Percentiles rank a stretch among this genome's conserved stretches.
Evolutionary conservation across 2,797 vertebrate genomes (phyloP).

Genomic region (Danionella dracula): DNA sequence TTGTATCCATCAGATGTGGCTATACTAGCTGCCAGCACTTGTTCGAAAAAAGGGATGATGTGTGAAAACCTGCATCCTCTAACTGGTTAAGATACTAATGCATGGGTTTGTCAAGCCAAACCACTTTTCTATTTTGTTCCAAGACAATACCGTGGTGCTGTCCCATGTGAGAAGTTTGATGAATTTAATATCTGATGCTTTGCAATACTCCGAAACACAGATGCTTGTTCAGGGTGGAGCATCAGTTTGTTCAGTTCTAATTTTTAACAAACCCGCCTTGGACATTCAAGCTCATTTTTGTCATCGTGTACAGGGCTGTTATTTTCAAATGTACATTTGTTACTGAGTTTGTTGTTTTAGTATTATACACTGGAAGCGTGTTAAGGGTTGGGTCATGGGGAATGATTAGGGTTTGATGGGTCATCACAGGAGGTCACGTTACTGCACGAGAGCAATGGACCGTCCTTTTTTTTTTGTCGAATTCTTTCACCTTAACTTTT

Average conservation of each 20-base stretch:
- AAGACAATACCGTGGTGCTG: conserved; percentile 60
- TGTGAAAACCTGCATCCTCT: conserved; percentile 50
- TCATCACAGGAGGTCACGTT: conserved; percentile 32
- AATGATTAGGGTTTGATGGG: conserved; percentile 9
- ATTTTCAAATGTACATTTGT: conserved; percentile 70
- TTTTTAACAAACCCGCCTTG: conserved; percentile 1
- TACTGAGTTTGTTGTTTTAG: conserved; percentile 68
- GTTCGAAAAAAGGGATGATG: conserved; percentile 56
- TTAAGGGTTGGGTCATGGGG: conserved; percentile 40
- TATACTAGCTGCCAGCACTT: conserved; percentile 41
- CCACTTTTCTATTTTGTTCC: conserved; percentile 61
- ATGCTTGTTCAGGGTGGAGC: conserved; percentile 65
- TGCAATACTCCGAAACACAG: conserved; percentile 66
- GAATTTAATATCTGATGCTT: conserved; percentile 70
- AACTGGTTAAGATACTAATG: conserved; percentile 61
- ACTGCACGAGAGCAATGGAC: conserved; percentile 26
- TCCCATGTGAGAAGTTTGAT: conserved; percentile 57
- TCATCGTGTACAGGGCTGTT: conserved; percentile 66
- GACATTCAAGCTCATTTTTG: conserved; percentile 1
- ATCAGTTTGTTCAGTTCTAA: conserved; percentile 42
- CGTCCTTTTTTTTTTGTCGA: conserved; percentile 13
- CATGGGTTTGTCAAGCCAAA: conserved; percentile 69
- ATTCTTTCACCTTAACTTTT: conserved; percentile 1
- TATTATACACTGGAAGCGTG: conserved; percentile 78
- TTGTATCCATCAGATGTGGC: conserved; percentile 13